Base-by-base conservation (phyloP, 1,140 invertebrate genomes). In the Zaprionus lachaisei region DNA sequence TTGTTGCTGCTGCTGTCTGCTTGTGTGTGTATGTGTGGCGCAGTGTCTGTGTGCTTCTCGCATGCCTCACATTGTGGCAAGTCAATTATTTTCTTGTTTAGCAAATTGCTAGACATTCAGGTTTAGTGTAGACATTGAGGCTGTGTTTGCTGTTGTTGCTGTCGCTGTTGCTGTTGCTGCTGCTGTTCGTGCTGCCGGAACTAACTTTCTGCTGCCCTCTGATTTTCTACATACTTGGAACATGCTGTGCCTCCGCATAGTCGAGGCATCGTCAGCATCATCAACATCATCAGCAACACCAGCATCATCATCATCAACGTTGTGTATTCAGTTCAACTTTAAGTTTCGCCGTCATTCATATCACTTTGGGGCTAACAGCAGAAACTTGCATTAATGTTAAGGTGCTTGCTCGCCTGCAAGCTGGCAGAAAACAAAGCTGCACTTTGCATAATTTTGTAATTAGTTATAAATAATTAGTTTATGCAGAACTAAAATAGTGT, bases 21-120 rank as follows among this genome's bases (percentile, higher is more conserved):
- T 41, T 2, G 4, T 51, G 11, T 51, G 6, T 17, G 4, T 47
- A 6, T 20, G 12, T 41, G 4, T 38, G 12, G 17, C 31, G 24
- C 17, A 34, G 24, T 61, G n/a, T 41, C 38, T 41, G 15, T 47
- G n/a, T 9, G 41, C n/a, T 31, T 31, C 37, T 55, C 56, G 68
- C 55, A 72, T 66, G 69, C 57, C 58, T 51, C 37, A 72, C 70
- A 58, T 71, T 76, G 60, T 38, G 67, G 64, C 79, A 90, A 84
- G 81, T 89, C 85, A 87, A 87, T 87, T 87, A 87, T 87, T 87
- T 89, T 89, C 81, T 84, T 87, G 85, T 84, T 89, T 81, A 81
- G 74, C 81, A 87, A 89, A 87, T 87, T 87, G 84, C 81, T 81
- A 74, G 80, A 89, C 81, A 89, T 87, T 89, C 84, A 79, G 66